Evolutionary conservation across 2,797 vertebrate genomes (phyloP).

Genomic region (Numenius phaeopus): DNA sequence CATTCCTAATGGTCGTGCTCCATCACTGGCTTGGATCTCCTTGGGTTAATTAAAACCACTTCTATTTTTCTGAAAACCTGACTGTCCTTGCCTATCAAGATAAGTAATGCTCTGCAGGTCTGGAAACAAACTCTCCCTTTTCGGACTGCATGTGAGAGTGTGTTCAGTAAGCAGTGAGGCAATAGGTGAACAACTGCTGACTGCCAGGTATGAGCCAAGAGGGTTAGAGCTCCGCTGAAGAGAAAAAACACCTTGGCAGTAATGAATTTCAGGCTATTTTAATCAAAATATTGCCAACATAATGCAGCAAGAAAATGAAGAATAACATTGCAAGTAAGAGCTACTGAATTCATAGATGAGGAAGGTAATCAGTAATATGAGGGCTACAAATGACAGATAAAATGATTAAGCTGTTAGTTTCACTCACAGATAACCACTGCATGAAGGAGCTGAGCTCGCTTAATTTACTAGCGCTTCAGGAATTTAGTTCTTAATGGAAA

Average conservation of each 20-base stretch:
- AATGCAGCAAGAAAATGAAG: background rate
- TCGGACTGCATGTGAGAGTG: background rate
- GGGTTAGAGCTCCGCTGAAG: background rate
- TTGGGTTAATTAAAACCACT: background rate
- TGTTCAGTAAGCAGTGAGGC: background rate
- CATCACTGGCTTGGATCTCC: background rate
- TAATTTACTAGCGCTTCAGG: background rate
- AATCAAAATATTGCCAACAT: background rate
- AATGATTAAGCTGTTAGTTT: background rate
- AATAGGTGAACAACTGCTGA: background rate
- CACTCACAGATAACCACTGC: background rate
- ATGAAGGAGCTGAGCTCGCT: background rate
- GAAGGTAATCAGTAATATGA: background rate
- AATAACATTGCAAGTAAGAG: background rate
- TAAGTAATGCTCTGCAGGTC: background rate
- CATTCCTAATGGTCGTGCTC: background rate
- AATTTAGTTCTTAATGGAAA: background rate
- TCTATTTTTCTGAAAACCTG: background rate
- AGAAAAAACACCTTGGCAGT: background rate
- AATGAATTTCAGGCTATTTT: background rate
- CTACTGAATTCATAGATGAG: background rate
- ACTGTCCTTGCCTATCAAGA: background rate
- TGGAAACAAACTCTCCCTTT: background rate
- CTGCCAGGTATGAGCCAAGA: rapidly evolving
- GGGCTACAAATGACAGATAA: background rate